Conservation (phyloP, 2,797 vertebrate genomes). For the Pangasius krempfi region DNA sequence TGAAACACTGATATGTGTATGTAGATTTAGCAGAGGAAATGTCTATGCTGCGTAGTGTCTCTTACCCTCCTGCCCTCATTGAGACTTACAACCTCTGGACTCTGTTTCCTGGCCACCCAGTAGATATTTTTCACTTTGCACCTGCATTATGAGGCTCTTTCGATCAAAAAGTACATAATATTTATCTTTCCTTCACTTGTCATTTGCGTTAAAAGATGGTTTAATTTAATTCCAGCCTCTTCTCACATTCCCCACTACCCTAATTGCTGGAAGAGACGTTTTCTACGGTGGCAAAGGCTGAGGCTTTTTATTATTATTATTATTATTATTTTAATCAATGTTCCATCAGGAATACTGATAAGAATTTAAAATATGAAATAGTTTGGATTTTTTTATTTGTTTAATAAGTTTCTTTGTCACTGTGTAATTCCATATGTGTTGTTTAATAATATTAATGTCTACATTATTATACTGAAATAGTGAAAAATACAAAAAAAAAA, state of each 20-base stretch:
- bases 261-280: constrained; percentile 39
- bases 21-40: constrained; percentile 28
- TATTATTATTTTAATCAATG: background rate
- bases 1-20: constrained; percentile 79
- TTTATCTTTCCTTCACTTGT: constrained; percentile 60
- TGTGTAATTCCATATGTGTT: background rate
- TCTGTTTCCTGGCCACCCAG: constrained; percentile 91
- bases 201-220: constrained; percentile 33
- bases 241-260: constrained; percentile 18
- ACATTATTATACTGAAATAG: background rate
- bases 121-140: constrained; percentile 74
- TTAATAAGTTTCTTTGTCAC: background rate
- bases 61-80: constrained; percentile 50
- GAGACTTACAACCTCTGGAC: constrained; percentile 75
- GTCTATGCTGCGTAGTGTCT: constrained; percentile 24
- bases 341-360: background rate
- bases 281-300: constrained; percentile 8
- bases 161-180: constrained; percentile 33
- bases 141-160: constrained; percentile 55
- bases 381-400: no score
- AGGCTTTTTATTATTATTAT: constrained; percentile 19
- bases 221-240: constrained; percentile 39
- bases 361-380: background rate
- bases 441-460: background rate
- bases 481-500: background rate